These are phyloP conservation scores for Pangasius djambal DNA, from an alignment of 2,797 vertebrate genomes.

Conservation along the genomic window DNA sequence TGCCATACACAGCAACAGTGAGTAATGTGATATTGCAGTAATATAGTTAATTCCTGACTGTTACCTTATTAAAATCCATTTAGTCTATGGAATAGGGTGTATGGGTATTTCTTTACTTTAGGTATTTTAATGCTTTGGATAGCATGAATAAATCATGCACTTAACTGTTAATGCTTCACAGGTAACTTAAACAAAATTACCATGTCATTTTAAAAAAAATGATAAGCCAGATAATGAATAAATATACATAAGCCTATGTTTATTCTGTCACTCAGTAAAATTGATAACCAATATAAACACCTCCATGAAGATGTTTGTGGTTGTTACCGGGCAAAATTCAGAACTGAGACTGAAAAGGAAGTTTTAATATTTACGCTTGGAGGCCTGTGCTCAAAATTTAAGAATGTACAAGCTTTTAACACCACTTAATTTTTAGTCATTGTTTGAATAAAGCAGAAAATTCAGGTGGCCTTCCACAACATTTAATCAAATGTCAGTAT, in stretches of 20 bases:
- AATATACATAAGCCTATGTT: background rate
- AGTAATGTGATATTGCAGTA: background rate
- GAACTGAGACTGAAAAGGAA: background rate
- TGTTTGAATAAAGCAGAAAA: background rate
- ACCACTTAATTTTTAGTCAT: background rate
- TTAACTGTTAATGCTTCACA: background rate
- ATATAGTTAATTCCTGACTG: background rate
- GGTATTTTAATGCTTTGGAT: background rate
- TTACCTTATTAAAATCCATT: background rate
- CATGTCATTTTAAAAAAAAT: no score
- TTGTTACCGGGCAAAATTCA: background rate
- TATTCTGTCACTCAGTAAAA: background rate
- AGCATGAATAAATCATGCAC: background rate
- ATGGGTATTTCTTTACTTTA: background rate
- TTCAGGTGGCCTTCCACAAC: background rate
- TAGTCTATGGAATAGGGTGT: background rate
- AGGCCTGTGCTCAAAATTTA: background rate
- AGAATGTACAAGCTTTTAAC: background rate
- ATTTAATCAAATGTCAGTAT: background rate
- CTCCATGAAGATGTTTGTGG: no score
- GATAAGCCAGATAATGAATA: background rate
- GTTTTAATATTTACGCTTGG: background rate
- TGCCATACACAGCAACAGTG: background rate
- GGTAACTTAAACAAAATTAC: background rate
- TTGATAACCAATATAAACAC: background rate